Conservation (phyloP, 2,797 vertebrate genomes). For the Acipenser ruthenus region DNA sequence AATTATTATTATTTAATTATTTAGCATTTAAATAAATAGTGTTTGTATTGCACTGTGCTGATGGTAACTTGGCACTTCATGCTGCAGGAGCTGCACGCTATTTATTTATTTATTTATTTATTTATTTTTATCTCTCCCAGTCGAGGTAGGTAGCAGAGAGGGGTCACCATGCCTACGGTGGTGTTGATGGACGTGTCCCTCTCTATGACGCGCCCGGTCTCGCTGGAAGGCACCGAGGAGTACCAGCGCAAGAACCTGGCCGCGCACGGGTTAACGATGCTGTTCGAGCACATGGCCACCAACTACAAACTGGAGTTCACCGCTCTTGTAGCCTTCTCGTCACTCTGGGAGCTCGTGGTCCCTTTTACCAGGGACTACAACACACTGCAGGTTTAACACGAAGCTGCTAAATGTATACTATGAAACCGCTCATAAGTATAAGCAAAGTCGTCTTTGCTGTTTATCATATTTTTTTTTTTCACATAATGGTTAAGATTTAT, state of each 20-base stretch:
- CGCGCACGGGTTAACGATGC: conserved; percentile 88
- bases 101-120: too few species aligned
- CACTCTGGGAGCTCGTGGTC: conserved; percentile 90
- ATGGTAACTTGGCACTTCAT: too few species aligned
- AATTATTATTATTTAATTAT: too few species aligned
- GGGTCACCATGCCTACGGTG: conserved; percentile 82
- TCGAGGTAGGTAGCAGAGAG: background rate
- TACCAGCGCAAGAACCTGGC: conserved; percentile 93
- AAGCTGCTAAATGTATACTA: too few species aligned
- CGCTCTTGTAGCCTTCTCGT: conserved; percentile 85
- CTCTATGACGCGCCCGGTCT: conserved; percentile 94
- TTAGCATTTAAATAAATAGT: too few species aligned
- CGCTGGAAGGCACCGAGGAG: conserved; percentile 81
- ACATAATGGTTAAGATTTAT: too few species aligned
- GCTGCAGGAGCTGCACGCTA: too few species aligned
- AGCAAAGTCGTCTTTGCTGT: too few species aligned
- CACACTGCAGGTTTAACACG: conserved; percentile 70
- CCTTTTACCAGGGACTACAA: conserved; percentile 97
- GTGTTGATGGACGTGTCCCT: conserved; percentile 92
- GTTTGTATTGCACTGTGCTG: too few species aligned
- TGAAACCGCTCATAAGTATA: too few species aligned
- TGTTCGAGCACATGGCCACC: conserved; percentile 97
- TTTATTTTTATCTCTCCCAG: too few species aligned
- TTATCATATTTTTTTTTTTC: background rate
- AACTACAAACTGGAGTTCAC: conserved; percentile 96